Conservation (phyloP, 1,140 invertebrate species). For the Cephus cinctus region DNA sequence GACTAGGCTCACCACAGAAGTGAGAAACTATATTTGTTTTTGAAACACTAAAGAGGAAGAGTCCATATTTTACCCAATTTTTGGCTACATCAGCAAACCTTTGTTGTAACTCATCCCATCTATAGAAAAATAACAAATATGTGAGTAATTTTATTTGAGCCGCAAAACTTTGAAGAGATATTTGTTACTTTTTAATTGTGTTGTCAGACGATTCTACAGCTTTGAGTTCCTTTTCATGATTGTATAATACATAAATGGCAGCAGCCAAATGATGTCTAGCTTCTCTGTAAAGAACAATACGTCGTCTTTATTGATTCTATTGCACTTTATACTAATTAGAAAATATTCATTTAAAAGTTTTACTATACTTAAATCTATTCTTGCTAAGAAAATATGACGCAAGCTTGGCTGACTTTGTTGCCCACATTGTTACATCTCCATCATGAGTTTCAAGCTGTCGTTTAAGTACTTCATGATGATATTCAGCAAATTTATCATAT, state of each 20-base stretch:
- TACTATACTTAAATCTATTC: conserved; percentile 38
- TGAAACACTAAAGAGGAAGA: conserved; percentile 61
- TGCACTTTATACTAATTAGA: not conserved
- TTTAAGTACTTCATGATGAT: conserved; percentile 63
- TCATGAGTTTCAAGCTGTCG: conserved; percentile 61
- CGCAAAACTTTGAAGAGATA: too few species aligned
- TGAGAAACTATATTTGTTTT: conserved; percentile 49
- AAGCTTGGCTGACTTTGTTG: conserved; percentile 61
- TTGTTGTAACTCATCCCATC: conserved; percentile 55
- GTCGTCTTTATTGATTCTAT: not conserved
- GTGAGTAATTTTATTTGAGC: not conserved
- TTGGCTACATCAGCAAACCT: conserved; percentile 62
- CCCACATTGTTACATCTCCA: conserved; percentile 65
- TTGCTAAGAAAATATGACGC: conserved; percentile 58
- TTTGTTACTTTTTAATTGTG: conserved; percentile 6
- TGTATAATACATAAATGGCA: conserved; percentile 53
- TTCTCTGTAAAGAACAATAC: conserved; percentile 28
- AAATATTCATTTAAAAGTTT: not conserved
- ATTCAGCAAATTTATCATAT: conserved; percentile 56
- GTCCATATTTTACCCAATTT: conserved; percentile 66
- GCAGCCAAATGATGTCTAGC: conserved; percentile 63
- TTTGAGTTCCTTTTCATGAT: conserved; percentile 54
- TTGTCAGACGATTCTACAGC: conserved; percentile 27
- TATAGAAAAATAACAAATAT: conserved; percentile 33
- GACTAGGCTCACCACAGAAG: conserved; percentile 40